Evolutionary conservation across 1,140 invertebrate genomes (phyloP).

Genomic region (Brachionus rubens): DNA sequence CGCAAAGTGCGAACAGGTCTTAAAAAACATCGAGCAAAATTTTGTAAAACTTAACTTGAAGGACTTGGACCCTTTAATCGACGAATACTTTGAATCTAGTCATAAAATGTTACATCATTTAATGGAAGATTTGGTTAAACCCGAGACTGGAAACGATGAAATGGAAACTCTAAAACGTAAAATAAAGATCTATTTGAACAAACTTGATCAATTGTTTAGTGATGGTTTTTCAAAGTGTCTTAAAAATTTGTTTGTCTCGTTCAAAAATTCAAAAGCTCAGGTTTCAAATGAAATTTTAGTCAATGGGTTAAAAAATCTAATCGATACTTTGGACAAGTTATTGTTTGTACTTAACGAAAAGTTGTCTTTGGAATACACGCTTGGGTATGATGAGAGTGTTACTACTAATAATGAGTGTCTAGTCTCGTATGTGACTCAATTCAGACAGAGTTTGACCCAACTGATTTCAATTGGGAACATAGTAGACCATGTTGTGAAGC

Average conservation of each 20-base stretch:
- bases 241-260: background rate
- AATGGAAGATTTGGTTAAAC: background rate
- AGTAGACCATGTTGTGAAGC: background rate
- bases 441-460: background rate
- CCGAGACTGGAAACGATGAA: background rate
- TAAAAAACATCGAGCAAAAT: background rate
- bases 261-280: background rate
- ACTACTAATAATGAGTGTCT: slow-evolving; percentile 29
- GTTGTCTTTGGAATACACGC: background rate
- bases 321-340: slow-evolving; percentile 27
- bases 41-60: background rate
- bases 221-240: background rate
- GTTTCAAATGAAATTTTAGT: background rate
- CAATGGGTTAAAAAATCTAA: background rate
- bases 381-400: background rate
- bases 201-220: slow-evolving; percentile 12
- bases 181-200: slow-evolving; percentile 21
- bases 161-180: background rate
- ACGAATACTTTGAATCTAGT: background rate
- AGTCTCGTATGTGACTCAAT: slow-evolving; percentile 14
- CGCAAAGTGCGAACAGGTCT: background rate
- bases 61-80: background rate
- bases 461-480: background rate
- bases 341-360: slow-evolving; percentile 27
- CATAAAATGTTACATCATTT: background rate